phyloP scores from a whole-genome alignment of 2,888 invertebrate genomes.

The Nomada ferruginata region DNA sequence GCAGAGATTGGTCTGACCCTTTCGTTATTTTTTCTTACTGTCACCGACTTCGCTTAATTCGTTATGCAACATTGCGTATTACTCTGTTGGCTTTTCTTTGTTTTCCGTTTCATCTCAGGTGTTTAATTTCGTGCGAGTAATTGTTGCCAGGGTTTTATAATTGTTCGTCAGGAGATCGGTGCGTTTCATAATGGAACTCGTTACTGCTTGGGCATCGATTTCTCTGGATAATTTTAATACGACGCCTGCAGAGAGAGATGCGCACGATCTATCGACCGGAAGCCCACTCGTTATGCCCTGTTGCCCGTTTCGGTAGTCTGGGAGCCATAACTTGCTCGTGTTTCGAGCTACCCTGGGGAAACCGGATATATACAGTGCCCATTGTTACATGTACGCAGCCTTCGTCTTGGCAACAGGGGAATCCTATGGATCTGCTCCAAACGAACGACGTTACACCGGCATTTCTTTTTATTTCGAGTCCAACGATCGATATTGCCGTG shows the following conservation, averaged over 20 bases:
- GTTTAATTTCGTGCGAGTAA: not conserved
- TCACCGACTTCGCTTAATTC: not conserved
- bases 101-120: too few relatives aligned
- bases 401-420: slow-evolving; percentile 27
- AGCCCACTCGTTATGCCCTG: slow-evolving; percentile 44
- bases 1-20: too few relatives aligned
- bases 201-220: not conserved
- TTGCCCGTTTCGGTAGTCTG: slow-evolving; percentile 33
- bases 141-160: not conserved
- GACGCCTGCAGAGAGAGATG: not conserved
- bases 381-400: not conserved
- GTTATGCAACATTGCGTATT: too few relatives aligned
- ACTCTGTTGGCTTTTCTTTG: too few relatives aligned
- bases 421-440: slow-evolving; percentile 32
- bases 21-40: too few relatives aligned
- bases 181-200: not conserved
- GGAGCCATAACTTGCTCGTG: slow-evolving; percentile 41
- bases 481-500: not conserved
- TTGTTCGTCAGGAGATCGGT: not conserved
- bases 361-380: slow-evolving; percentile 5
- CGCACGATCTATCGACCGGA: slow-evolving; percentile 60
- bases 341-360: slow-evolving; percentile 34
- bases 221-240: slow-evolving; percentile 1
- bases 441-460: not conserved
- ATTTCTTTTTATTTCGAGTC: not conserved